phyloP scores from a whole-genome alignment of 2,888 invertebrate genomes.

The Drosophila neoperkinsi region DNA sequence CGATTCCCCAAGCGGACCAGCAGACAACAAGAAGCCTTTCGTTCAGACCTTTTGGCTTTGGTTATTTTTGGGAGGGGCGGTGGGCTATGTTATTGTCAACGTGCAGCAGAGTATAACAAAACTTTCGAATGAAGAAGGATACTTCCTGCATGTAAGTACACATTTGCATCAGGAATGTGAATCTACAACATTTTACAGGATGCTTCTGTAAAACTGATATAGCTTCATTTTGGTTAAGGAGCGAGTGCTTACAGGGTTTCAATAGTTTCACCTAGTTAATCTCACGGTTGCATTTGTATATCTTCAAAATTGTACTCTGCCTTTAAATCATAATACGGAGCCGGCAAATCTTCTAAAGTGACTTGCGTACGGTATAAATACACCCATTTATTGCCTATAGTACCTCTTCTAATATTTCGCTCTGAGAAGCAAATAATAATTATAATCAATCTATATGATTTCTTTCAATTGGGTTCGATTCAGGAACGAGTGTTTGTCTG shows the following conservation, averaged over 20 bases:
- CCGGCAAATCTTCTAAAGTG: neutral
- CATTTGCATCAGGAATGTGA: neutral
- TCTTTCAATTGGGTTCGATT: neutral
- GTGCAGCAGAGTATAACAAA: constrained; percentile 39
- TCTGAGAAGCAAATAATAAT: neutral
- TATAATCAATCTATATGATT: neutral
- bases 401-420: neutral
- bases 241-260: neutral
- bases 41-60: constrained; percentile 26
- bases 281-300: neutral
- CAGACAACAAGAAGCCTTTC: constrained; percentile 37
- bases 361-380: neutral
- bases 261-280: neutral
- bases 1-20: constrained; percentile 37
- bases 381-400: neutral
- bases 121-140: constrained; percentile 10
- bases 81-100: constrained; percentile 42
- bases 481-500: neutral
- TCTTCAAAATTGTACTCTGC: neutral
- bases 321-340: neutral
- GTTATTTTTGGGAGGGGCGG: neutral
- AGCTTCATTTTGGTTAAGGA: neutral
- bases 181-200: neutral
- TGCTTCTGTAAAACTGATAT: neutral
- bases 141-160: constrained; percentile 1